Base-by-base conservation (phyloP, 1,140 invertebrate species). In the Bombus soroeensis region DNA sequence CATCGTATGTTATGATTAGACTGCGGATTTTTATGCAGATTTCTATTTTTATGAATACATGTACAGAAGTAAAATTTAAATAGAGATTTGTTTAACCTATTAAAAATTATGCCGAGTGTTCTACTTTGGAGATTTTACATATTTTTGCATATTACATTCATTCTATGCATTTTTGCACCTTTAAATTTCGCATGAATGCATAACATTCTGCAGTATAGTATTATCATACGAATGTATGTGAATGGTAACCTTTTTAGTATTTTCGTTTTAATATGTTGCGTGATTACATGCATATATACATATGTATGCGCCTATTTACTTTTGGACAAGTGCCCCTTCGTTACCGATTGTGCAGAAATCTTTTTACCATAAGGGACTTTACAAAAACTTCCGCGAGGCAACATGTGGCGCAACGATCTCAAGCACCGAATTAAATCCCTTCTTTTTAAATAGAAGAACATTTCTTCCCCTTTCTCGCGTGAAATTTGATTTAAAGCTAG, bases 351-450 rank as follows among this genome's bases (percentile, higher is more conserved):
- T 34, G 25, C 41, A 74, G n/a, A 53, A 6, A 34, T 75, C 73
- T 34, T 75, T 47, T 75, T 75, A 75, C 43, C 73, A 75, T 75
- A 39, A n/a, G 73, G 43, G n/a, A 41, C 22, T 2, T 22, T 34
- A 25, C n/a, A 53, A 53, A 53, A 75, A 75, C 73, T 75, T 53
- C 43, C 10, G 13, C 4, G 32, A 34, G 32, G 3, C 12, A 75
- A 53, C 73, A 43, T 75, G 9, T 53, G 73, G 73, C 73, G 73
- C 73, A 32, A 75, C 71, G n/a, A 32, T 47, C 71, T 73, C 15
- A 3, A 32, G 41, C 39, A 41, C n/a, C 15, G 28, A 72, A 9
- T 32, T 43, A 32, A 73, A 73, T 72, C 25, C 2, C 12, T n/a
- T 15, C 18, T 47, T 43, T 13, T 13, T 25, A 28, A 71, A 13